These are phyloP conservation scores for Timema podura DNA, from an alignment of 2,888 invertebrate genomes.

Conservation along the genomic window DNA sequence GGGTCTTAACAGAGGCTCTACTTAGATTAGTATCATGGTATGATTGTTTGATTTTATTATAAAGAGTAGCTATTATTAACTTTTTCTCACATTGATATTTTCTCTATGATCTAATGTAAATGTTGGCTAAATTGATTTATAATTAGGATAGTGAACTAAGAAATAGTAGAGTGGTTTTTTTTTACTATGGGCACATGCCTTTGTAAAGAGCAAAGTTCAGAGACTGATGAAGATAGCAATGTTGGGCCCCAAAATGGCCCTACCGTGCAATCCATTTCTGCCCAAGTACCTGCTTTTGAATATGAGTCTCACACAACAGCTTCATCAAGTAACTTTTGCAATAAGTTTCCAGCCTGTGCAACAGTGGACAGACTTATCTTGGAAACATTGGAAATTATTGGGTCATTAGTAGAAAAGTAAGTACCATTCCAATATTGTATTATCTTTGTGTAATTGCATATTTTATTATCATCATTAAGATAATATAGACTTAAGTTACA, in stretches of 20 bases:
- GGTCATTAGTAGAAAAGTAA: conserved; percentile 81
- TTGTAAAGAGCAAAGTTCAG: conserved; percentile 60
- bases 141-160: too few relatives aligned
- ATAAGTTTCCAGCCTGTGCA: conserved; percentile 40
- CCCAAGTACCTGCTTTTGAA: conserved; percentile 20
- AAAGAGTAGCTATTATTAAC: too few relatives aligned
- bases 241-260: conserved; percentile 16
- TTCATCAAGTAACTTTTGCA: conserved; percentile 15
- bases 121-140: too few relatives aligned
- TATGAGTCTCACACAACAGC: conserved; percentile 25
- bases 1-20: too few relatives aligned
- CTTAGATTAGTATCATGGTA: too few relatives aligned
- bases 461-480: too few relatives aligned
- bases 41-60: too few relatives aligned
- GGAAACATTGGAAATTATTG: conserved; percentile 74
- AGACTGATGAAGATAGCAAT: conserved; percentile 14
- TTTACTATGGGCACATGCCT: conserved; percentile 69
- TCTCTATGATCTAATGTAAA: too few relatives aligned
- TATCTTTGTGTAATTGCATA: too few relatives aligned
- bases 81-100: too few relatives aligned
- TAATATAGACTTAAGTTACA: too few relatives aligned
- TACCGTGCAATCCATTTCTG: conserved; percentile 21
- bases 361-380: conserved; percentile 70
- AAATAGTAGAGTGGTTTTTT: background rate
- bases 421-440: too few relatives aligned